Evolutionary conservation across 1,140 invertebrate genomes (phyloP).

Genomic region (Cydia pomonella): DNA sequence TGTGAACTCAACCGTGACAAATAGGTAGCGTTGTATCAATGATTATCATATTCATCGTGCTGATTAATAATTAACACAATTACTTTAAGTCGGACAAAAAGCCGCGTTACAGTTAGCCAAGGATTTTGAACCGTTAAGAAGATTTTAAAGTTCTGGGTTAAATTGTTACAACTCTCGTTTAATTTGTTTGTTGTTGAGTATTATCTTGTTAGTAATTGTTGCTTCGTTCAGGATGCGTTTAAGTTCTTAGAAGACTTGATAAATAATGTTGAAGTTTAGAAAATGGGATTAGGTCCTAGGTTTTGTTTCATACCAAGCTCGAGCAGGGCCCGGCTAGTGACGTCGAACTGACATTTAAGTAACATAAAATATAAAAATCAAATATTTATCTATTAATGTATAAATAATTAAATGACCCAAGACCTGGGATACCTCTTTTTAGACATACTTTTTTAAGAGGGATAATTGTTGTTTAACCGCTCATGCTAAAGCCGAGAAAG

Average conservation of each 20-base stretch:
- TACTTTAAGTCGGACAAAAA: constrained; percentile 16
- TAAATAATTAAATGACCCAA: too few species aligned
- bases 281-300: background rate
- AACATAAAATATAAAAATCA: too few species aligned
- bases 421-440: too few species aligned
- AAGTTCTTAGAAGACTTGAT: background rate
- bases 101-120: background rate
- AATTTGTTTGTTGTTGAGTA: background rate
- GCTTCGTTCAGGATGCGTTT: background rate
- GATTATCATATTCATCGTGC: background rate
- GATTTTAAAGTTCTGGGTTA: constrained; percentile 24
- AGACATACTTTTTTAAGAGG: too few species aligned
- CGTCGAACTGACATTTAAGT: too few species aligned
- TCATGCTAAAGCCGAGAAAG: too few species aligned
- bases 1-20: background rate
- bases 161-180: background rate
- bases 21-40: constrained; percentile 8
- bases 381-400: too few species aligned
- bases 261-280: background rate
- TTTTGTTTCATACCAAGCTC: background rate
- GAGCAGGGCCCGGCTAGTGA: background rate
- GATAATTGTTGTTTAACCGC: too few species aligned
- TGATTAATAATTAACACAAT: constrained; percentile 28
- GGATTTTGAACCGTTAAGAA: background rate
- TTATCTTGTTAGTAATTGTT: constrained; percentile 6